Evolutionary conservation across 92 coral and sea anemone species (phyloP).

Genomic region (Zoanthus sansibaricus): DNA sequence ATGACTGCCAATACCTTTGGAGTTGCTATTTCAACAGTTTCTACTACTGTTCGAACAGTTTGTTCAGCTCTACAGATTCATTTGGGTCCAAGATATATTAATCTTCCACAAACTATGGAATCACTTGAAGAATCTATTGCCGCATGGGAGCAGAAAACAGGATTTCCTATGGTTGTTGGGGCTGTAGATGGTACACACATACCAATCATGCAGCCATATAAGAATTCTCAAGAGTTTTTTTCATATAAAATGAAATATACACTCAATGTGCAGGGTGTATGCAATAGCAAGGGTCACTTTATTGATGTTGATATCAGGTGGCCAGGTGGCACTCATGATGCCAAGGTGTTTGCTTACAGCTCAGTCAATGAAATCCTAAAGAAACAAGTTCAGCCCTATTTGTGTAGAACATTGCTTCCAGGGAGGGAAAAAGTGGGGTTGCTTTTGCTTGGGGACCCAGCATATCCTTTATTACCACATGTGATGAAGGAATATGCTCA

Average conservation of each 20-base stretch:
- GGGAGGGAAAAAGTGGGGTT: conserved; percentile 26
- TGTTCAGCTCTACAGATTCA: conserved; percentile 41
- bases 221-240: conserved; percentile 50
- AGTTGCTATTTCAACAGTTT: conserved; percentile 25
- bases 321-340: conserved; percentile 75
- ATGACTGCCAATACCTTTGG: background rate
- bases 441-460: conserved; percentile 37
- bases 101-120: conserved; percentile 28
- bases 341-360: conserved; percentile 55
- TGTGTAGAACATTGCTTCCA: conserved; percentile 15
- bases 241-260: conserved; percentile 12
- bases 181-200: conserved; percentile 72
- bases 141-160: conserved; percentile 47
- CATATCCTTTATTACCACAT: conserved; percentile 50
- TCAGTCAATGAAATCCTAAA: background rate
- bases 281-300: conserved; percentile 34
- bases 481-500: conserved; percentile 49
- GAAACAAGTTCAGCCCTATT: background rate
- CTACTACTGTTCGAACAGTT: conserved; percentile 28
- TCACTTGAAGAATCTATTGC: conserved; percentile 10
- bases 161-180: conserved; percentile 64
- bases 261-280: too few species aligned
- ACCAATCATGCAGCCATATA: conserved; percentile 54
- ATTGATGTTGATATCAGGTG: conserved; percentile 66
- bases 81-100: conserved; percentile 16